These are phyloP conservation scores for Aldabrachelys gigantea DNA, from an alignment of 2,113 vertebrate species.

Conservation along the genomic window DNA sequence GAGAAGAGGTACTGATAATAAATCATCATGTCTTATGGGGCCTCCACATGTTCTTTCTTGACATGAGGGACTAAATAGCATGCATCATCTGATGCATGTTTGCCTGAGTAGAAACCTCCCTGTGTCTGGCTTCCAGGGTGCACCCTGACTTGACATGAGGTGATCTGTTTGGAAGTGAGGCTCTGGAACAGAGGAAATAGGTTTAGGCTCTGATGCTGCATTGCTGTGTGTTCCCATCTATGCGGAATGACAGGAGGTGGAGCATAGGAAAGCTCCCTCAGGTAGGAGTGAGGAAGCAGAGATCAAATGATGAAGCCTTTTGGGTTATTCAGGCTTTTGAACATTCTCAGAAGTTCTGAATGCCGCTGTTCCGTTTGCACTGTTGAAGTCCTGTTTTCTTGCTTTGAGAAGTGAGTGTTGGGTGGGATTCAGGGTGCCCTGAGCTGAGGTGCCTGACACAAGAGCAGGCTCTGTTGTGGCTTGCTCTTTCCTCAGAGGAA, in stretches of 20 bases:
- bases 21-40: too few species aligned
- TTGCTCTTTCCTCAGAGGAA: background rate
- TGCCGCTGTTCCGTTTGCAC: background rate
- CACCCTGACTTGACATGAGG: background rate
- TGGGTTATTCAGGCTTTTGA: background rate
- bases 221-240: background rate
- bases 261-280: background rate
- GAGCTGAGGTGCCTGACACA: background rate
- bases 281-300: background rate
- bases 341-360: background rate
- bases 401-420: background rate
- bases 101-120: background rate
- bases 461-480: background rate
- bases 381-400: background rate
- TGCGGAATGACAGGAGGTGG: background rate
- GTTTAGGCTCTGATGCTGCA: background rate
- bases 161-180: conserved; percentile 6
- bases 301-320: background rate
- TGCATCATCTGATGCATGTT: background rate
- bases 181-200: background rate
- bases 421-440: background rate
- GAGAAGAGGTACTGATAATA: background rate
- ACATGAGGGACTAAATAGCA: background rate
- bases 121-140: conserved; percentile 8
- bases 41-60: too few species aligned